Evolutionary conservation across 2,797 vertebrate species (phyloP).

Genomic region (Synaphobranchus kaupii): DNA sequence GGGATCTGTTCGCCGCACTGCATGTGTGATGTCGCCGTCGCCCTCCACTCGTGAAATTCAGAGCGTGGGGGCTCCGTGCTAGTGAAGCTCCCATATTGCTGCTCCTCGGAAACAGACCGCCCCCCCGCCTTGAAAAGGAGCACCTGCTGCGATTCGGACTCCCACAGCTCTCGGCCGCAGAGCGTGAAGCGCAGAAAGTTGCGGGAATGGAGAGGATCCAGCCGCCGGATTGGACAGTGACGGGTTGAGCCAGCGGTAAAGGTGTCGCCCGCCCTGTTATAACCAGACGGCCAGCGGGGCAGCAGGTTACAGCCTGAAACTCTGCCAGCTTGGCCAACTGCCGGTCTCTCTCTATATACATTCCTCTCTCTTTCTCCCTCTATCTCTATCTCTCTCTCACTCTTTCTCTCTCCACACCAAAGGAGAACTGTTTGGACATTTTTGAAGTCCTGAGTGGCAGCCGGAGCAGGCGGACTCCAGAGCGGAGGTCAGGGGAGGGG

Average conservation of each 20-base stretch:
- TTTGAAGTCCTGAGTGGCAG: background rate
- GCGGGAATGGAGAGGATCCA: conserved; percentile 13
- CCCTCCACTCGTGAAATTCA: background rate
- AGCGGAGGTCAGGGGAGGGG: background rate
- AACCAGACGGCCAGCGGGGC: conserved; percentile 42
- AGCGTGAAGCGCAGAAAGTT: background rate
- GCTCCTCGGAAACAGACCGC: background rate
- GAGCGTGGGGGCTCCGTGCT: background rate
- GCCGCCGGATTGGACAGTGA: background rate
- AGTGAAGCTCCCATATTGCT: background rate
- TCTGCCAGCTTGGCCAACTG: conserved; percentile 51
- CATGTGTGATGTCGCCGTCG: background rate
- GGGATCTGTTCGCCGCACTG: conserved; percentile 12
- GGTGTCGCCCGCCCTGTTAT: background rate
- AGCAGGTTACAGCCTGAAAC: conserved; percentile 68
- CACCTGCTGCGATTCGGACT: background rate
- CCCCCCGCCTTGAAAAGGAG: background rate
- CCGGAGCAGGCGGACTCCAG: background rate
- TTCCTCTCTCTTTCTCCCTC: background rate
- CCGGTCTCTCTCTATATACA: no score
- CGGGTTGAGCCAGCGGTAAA: background rate
- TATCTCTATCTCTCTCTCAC: background rate
- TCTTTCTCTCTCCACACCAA: background rate
- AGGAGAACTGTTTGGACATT: background rate
- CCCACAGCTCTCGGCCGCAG: background rate